A percentile compares a stretch with the other conserved stretches of the same genome.
These are phyloP conservation scores for Drosophila testacea DNA, from an alignment of 2,888 invertebrate genomes.

Conservation along the genomic window DNA sequence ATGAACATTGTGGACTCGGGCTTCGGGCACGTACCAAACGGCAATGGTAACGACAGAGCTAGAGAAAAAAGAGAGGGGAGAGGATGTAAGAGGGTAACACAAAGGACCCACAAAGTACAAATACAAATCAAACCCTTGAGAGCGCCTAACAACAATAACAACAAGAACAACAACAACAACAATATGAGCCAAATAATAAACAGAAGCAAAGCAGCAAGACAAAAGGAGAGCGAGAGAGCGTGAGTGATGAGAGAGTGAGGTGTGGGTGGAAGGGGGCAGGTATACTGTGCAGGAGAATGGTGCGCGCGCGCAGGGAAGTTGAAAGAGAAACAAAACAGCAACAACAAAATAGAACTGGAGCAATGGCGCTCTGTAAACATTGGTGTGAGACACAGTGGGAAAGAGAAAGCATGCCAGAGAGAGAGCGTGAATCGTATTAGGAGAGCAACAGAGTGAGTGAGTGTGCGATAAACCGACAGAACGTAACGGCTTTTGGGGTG, in stretches of 20 bases:
- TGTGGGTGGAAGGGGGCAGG: neutral
- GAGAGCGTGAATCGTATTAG: slow-evolving; percentile 8
- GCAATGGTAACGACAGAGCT: slow-evolving; percentile 33
- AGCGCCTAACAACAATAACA: slow-evolving; percentile 51
- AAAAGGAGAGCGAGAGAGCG: neutral
- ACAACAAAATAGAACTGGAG: slow-evolving; percentile 50
- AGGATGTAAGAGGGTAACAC: slow-evolving; percentile 23
- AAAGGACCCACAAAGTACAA: slow-evolving; percentile 72
- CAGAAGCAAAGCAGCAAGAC: slow-evolving; percentile 26
- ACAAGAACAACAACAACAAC: slow-evolving; percentile 30
- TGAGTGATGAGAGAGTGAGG: slow-evolving; percentile 7
- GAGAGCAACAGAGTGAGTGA: slow-evolving; percentile 18
- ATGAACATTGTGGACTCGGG: slow-evolving; percentile 70
- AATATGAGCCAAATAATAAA: slow-evolving; percentile 69
- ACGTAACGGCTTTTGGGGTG: slow-evolving; percentile 62
- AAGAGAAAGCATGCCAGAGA: slow-evolving; percentile 24
- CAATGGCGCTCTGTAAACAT: slow-evolving; percentile 72
- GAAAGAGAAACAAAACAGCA: slow-evolving; percentile 1
- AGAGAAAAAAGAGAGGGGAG: neutral
- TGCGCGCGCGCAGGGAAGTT: slow-evolving; percentile 45
- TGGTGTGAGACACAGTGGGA: slow-evolving; percentile 31
- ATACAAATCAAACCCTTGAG: slow-evolving; percentile 80
- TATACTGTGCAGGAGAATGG: neutral
- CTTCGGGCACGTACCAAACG: slow-evolving; percentile 73
- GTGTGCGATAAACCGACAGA: slow-evolving; percentile 30